These are phyloP conservation scores for Valencia hispanica DNA, from an alignment of 2,797 vertebrate species.

Conservation along the genomic window DNA sequence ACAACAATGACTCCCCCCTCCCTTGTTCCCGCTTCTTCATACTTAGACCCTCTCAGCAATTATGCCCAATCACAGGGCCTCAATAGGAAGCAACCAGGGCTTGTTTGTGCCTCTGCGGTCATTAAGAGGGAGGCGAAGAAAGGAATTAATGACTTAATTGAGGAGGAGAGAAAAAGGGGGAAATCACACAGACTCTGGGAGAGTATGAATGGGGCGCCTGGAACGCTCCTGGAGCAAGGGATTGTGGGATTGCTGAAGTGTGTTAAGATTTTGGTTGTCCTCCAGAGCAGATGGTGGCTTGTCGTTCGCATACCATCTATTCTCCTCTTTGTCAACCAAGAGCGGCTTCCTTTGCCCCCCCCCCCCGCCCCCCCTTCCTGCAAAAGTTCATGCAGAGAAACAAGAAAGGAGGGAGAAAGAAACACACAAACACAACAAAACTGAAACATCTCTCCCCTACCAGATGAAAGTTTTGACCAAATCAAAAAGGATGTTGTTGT, in stretches of 20 bases:
- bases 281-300: slow-evolving; percentile 99
- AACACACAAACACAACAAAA: slow-evolving; percentile 51
- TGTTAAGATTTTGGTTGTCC: slow-evolving; percentile 94
- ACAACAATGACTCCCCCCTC: slow-evolving; percentile 94
- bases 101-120: slow-evolving; percentile 98
- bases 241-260: slow-evolving; percentile 99
- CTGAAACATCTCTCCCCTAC: slow-evolving; percentile 51
- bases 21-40: slow-evolving; percentile 66
- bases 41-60: slow-evolving; percentile 97
- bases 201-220: slow-evolving; percentile 89
- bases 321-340: slow-evolving; percentile 97
- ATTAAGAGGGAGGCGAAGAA: slow-evolving; percentile 98
- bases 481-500: slow-evolving; percentile 77
- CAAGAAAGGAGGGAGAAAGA: slow-evolving; percentile 13
- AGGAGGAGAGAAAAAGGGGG: slow-evolving; percentile 94
- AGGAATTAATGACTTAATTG: slow-evolving; percentile 99
- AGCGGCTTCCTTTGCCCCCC: slow-evolving; percentile 94
- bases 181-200: slow-evolving; percentile 91
- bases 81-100: slow-evolving; percentile 96
- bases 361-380: slow-evolving; percentile 85
- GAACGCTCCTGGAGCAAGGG: slow-evolving; percentile 94
- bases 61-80: slow-evolving; percentile 98
- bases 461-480: slow-evolving; percentile 71
- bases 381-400: slow-evolving; percentile 79
- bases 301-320: slow-evolving; percentile 91